A percentile compares a stretch with the other conserved stretches of the same genome.
These are phyloP conservation scores for Etheostoma spectabile DNA, from an alignment of 2,113 vertebrate genomes.

Conservation along the genomic window DNA sequence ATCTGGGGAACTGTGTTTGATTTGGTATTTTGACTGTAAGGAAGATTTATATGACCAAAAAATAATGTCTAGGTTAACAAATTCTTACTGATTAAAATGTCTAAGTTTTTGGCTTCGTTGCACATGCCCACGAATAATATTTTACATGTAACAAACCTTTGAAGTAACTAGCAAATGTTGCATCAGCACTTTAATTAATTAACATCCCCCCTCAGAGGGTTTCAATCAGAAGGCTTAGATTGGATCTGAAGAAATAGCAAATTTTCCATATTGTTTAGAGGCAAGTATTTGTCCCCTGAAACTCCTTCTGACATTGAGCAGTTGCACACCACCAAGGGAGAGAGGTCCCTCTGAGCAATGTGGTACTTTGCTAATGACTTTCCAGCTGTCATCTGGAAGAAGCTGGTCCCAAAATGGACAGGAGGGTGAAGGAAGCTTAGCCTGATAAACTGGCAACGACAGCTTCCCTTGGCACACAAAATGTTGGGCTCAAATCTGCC, in stretches of 20 bases:
- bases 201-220: not conserved
- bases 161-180: not conserved
- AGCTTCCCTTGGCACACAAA: slow-evolving; percentile 39
- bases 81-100: not conserved
- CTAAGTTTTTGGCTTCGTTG: not conserved
- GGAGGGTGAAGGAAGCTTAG: slow-evolving; percentile 50
- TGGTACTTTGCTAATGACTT: slow-evolving; percentile 62
- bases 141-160: not conserved
- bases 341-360: slow-evolving; percentile 35
- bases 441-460: slow-evolving; percentile 40
- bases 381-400: slow-evolving; percentile 70
- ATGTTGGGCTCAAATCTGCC: too few relatives aligned
- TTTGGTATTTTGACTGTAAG: not conserved
- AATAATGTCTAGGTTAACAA: not conserved
- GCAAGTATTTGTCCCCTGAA: slow-evolving; percentile 15
- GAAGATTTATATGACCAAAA: not conserved
- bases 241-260: not conserved
- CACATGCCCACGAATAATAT: not conserved
- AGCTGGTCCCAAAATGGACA: slow-evolving; percentile 50
- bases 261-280: slow-evolving; percentile 20
- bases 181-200: not conserved
- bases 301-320: not conserved
- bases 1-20: not conserved
- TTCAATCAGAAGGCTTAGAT: not conserved
- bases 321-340: not conserved